Conservation (phyloP, 2,888 invertebrate species). For the Odontothrips loti region DNA sequence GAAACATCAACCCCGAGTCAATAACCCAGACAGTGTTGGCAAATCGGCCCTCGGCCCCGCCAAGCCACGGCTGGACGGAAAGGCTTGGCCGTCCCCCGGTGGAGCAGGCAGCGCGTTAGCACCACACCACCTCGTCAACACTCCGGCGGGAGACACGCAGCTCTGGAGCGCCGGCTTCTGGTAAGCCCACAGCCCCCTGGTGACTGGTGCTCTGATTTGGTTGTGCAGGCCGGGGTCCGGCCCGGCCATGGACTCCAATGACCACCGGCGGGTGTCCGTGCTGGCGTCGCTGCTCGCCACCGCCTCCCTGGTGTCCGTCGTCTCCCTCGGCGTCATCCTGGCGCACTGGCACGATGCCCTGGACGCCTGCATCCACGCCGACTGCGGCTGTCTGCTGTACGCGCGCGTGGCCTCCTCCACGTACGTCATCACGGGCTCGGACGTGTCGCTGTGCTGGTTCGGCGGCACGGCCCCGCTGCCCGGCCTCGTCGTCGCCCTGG, state of each 20-base stretch:
- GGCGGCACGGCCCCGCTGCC: slow-evolving; percentile 43
- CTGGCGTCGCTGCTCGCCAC: neutral
- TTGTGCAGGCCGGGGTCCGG: neutral
- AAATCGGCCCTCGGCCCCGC: too few relatives aligned
- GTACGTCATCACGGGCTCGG: slow-evolving; percentile 45
- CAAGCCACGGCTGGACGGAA: too few relatives aligned
- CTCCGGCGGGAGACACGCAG: too few relatives aligned
- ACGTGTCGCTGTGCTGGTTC: slow-evolving; percentile 45
- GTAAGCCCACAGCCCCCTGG: too few relatives aligned
- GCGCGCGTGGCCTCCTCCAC: slow-evolving; percentile 42
- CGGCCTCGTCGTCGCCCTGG: slow-evolving; percentile 40
- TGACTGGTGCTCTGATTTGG: too few relatives aligned
- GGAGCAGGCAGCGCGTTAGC: too few relatives aligned
- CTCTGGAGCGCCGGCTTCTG: too few relatives aligned
- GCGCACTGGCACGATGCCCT: slow-evolving; percentile 40
- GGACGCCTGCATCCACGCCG: slow-evolving; percentile 41
- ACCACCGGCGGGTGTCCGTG: neutral
- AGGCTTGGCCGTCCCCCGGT: too few relatives aligned
- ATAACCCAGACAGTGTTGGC: too few relatives aligned
- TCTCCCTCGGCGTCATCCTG: neutral
- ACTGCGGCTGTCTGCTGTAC: slow-evolving; percentile 47
- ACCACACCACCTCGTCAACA: too few relatives aligned
- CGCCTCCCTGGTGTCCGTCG: neutral
- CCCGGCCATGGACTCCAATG: neutral
- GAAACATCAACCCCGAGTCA: too few relatives aligned